Base-by-base conservation (phyloP, 2,888 invertebrate species). In the Heliconius aoede region DNA sequence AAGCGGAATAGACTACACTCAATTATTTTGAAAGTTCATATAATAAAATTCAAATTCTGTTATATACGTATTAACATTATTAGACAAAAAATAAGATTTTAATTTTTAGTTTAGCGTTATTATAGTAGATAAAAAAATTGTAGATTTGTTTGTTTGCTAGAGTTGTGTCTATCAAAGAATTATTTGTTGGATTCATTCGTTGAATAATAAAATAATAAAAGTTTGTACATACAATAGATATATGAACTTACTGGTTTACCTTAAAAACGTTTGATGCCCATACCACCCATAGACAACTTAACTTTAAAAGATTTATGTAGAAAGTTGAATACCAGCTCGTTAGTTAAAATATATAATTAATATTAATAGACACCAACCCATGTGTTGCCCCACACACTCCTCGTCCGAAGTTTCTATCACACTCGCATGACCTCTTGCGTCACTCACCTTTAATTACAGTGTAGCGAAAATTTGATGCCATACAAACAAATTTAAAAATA, bases 341-440 rank as follows among this genome's bases (percentile, higher is more conserved):
- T 65, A 65, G 36, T 40, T 24, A 40, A 36, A 65, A 65, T 36
- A 4, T 24, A 65, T 36, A 65, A 65, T 65, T 65, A 36, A 40
- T 65, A 64, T 64, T 64, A 40, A 24, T 15, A 65, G 55, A 55
- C 51, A 28, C n/a, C 28, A 55, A 73, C 80, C 62, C 8, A 40
- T 80, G 4, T 64, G 72, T 76, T 73, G 30, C 71, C 81, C 83
- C 79, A 79, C 73, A 77, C 79, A 64, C 72, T 55, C 75, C 64
- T 73, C 77, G 72, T 79, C 77, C 74, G 73, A 77, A 85, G 86
- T 90, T 90, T 90, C 89, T 90, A 91, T 88, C 86, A 89, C 86
- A 89, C 91, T 91, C 91, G 90, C 92, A 92, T 93, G 93, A 93
- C 93, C 93, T 85, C 91, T 88, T 87, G 86, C 88, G 84, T 85